phyloP scores from a whole-genome alignment of 2,888 invertebrate genomes.

The Lottia gigantea region DNA sequence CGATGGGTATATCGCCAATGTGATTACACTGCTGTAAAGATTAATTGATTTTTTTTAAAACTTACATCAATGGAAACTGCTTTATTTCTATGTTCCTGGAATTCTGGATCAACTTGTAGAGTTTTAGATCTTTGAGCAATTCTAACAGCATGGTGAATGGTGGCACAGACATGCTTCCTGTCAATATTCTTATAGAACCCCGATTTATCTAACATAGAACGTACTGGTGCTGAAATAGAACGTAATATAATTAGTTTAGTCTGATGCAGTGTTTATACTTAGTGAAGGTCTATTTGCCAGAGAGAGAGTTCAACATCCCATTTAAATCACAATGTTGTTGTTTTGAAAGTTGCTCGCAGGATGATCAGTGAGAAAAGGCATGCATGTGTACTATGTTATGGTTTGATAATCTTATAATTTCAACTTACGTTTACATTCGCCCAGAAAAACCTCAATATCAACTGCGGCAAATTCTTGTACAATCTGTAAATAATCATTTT shows the following conservation, averaged over 20 bases:
- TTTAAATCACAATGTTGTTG: too few species aligned
- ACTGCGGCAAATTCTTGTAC: constrained; percentile 59
- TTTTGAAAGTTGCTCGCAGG: too few species aligned
- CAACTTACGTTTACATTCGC: constrained; percentile 60
- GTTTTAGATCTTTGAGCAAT: constrained; percentile 28
- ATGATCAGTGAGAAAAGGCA: too few species aligned
- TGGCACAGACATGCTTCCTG: constrained; percentile 66
- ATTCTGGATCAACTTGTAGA: background rate
- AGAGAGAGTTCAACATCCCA: too few species aligned
- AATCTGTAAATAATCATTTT: constrained; percentile 43
- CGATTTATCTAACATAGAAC: constrained; percentile 62
- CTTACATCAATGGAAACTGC: constrained; percentile 32
- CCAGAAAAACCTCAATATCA: constrained; percentile 60
- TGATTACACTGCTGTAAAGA: too few species aligned
- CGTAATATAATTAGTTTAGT: too few species aligned
- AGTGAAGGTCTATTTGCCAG: too few species aligned
- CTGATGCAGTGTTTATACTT: too few species aligned
- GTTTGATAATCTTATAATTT: too few species aligned
- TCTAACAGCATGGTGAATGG: constrained; percentile 70
- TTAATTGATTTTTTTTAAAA: background rate
- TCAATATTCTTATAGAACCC: constrained; percentile 65
- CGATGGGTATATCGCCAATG: too few species aligned
- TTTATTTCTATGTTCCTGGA: background rate
- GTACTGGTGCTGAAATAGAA: constrained; percentile 51
- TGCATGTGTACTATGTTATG: too few species aligned